Percentiles rank a stretch among this genome's conserved stretches.
These are phyloP conservation scores for Noctua comes DNA, from an alignment of 2,888 invertebrate species.

Conservation along the genomic window DNA sequence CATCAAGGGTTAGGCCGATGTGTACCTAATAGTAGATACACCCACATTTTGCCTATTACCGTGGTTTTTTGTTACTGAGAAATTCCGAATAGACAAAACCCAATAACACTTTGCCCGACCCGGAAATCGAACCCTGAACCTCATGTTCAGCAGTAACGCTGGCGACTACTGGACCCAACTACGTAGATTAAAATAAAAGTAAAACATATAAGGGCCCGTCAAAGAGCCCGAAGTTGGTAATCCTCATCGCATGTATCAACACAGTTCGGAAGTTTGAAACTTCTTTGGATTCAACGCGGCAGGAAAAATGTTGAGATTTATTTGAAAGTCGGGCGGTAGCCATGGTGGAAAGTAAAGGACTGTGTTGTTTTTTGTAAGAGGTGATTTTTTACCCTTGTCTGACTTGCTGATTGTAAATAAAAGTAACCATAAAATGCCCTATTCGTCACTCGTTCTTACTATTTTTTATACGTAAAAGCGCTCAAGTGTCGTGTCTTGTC, in stretches of 20 bases:
- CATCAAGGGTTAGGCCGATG: neutral
- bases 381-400: conserved; percentile 24
- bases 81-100: neutral
- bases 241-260: conserved; percentile 79
- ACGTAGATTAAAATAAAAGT: conserved; percentile 60
- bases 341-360: conserved; percentile 36
- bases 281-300: conserved; percentile 74
- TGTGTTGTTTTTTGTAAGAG: conserved; percentile 24
- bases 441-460: conserved; percentile 16
- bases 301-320: conserved; percentile 80
- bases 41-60: neutral
- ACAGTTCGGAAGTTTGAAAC: conserved; percentile 77
- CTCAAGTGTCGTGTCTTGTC: too few relatives aligned
- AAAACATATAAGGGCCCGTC: conserved; percentile 62
- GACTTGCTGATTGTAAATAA: conserved; percentile 15
- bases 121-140: neutral
- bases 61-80: neutral
- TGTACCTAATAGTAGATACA: neutral
- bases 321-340: conserved; percentile 63
- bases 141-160: neutral
- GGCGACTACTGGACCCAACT: neutral
- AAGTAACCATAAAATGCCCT: neutral
- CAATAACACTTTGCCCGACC: neutral
- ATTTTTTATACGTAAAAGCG: neutral
- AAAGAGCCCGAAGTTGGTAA: conserved; percentile 68